Percentiles rank a stretch among this genome's conserved stretches.
Conservation (phyloP, 2,888 invertebrate genomes). For the Tenthredo scrophulariae region DNA sequence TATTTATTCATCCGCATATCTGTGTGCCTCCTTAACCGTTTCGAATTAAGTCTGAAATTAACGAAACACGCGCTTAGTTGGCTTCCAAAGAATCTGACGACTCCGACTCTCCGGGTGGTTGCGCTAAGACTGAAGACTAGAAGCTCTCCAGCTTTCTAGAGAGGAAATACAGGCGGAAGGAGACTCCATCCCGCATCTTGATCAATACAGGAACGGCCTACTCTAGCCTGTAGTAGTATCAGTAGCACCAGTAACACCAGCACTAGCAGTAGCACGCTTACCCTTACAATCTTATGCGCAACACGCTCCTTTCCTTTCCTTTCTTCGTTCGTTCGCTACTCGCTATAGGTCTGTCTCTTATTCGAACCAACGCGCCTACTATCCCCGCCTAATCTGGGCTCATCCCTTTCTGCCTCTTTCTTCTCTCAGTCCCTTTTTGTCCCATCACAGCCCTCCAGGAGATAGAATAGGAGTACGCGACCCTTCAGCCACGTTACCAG, state of each 20-base stretch:
- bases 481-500: conserved; percentile 5
- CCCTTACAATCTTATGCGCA: conserved; percentile 34
- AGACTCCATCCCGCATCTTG: conserved; percentile 76
- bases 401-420: conserved; percentile 59
- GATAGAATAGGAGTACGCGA: conserved; percentile 28
- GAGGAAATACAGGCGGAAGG: conserved; percentile 75
- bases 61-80: conserved; percentile 23
- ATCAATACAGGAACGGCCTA: conserved; percentile 77
- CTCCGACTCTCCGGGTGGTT: conserved; percentile 37
- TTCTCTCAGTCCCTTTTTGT: conserved; percentile 46
- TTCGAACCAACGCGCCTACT: conserved; percentile 74
- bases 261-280: conserved; percentile 11
- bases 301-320: conserved; percentile 64
- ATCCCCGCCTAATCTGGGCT: conserved; percentile 63
- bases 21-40: conserved; percentile 1
- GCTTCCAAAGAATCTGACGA: conserved; percentile 38
- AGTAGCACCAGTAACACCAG: conserved; percentile 30
- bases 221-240: conserved; percentile 55
- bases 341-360: conserved; percentile 76
- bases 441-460: conserved; percentile 5
- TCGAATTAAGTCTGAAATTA: conserved; percentile 32
- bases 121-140: conserved; percentile 50
- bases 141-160: conserved; percentile 41
- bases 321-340: conserved; percentile 46
- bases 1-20: conserved; percentile 20